phyloP scores from a whole-genome alignment of 2,888 invertebrate genomes.

The Julus scandinavius region DNA sequence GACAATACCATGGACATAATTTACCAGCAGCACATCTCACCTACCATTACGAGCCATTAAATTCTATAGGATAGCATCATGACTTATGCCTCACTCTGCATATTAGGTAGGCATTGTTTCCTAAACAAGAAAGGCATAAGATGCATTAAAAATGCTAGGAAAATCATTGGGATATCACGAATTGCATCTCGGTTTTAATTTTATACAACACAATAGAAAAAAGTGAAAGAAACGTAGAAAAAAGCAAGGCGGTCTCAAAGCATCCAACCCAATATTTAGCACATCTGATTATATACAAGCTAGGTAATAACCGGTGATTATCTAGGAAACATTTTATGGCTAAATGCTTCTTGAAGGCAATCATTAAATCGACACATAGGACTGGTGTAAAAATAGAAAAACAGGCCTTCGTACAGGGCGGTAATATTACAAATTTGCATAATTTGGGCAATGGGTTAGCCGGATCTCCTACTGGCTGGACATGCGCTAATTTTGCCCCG shows the following conservation, averaged over 20 bases:
- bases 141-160: background rate
- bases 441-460: conserved; percentile 29
- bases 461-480: background rate
- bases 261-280: conserved; percentile 19
- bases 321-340: conserved; percentile 4
- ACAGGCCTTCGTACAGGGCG: background rate
- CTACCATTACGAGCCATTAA: background rate
- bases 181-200: background rate
- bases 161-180: background rate
- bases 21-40: background rate
- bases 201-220: background rate
- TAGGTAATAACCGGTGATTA: conserved; percentile 40
- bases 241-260: conserved; percentile 22
- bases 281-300: conserved; percentile 30
- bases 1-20: too few species aligned
- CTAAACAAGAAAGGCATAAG: background rate
- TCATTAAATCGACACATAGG: conserved; percentile 29
- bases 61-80: background rate
- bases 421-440: background rate
- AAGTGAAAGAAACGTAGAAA: background rate
- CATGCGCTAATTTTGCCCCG: background rate
- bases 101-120: conserved; percentile 6
- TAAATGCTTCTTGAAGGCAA: conserved; percentile 20
- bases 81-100: background rate
- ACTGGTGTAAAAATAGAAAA: background rate